Base-by-base conservation (phyloP, 2,797 vertebrate genomes). In the Dallia pectoralis region DNA sequence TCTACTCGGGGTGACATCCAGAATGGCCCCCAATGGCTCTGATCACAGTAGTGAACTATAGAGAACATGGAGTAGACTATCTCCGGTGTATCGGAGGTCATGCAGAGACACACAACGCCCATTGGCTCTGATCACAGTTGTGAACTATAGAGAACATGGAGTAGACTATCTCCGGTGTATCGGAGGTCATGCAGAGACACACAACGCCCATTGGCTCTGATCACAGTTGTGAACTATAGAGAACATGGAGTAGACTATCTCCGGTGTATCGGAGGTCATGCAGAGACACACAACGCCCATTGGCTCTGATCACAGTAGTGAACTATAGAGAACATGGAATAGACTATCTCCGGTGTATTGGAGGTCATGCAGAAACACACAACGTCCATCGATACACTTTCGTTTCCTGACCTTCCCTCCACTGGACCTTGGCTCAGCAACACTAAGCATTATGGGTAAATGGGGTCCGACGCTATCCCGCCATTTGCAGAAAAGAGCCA, bases 401-500 rank as follows among this genome's bases (percentile, higher is more conserved):
- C 72, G 83, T 86, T 79, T 77, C 9, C 4, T 49, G 73, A 4
- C 77, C 71, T 75, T 84, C 75, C 66, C 25, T 63, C 27, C 29
- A 7, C 29, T 18, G 61, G 27, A 63, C 64, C 18, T 18, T 5
- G 40, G 14, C n/a, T 1, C 67, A 48, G 22, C 40, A 73, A 80
- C 82, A 74, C 49, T 22, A 33, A 82, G 76, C 73, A 65, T 22
- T 22, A 79, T 72, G 74, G 67, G 80, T 89, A 84, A 82, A 86
- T 6, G 9, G 51, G 51, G 6, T 53, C 51, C 36, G 36, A 9
- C 36, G 83, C 70, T 71, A 75, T 74, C 48, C 27, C 29, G 9
- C 83, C 77, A 89, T 82, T 84, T 75, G 77, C 74, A 59, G 30
- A 70, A 70, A 78, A 82, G 77, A 85, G 85, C 85, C 82, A 87